Evolutionary conservation across 2,113 vertebrate genomes (phyloP).

Genomic region (Neoarius graeffei): DNA sequence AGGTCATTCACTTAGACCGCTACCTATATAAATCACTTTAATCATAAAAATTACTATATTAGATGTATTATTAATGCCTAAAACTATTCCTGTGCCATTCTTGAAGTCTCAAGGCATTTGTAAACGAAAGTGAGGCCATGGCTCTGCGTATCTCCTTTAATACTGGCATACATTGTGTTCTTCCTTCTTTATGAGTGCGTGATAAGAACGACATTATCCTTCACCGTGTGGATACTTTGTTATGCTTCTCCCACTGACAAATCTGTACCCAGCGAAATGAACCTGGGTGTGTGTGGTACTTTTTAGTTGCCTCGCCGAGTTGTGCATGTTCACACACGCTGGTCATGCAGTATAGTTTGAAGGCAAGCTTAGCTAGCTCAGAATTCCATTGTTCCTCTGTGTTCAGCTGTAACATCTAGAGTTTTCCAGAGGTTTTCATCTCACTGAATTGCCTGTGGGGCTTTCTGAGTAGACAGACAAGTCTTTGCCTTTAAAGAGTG

Average conservation of each 20-base stretch:
- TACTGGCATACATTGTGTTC: neutral
- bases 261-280: neutral
- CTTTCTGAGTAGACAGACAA: neutral
- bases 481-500: neutral
- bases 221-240: neutral
- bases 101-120: no score
- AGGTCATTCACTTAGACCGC: no score
- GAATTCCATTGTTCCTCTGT: constrained; percentile 55
- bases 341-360: constrained; percentile 48
- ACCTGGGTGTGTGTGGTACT: constrained; percentile 39
- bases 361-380: constrained; percentile 55
- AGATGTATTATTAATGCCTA: no score
- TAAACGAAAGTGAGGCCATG: no score
- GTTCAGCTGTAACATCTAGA: constrained; percentile 19
- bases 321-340: constrained; percentile 60
- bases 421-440: constrained; percentile 37
- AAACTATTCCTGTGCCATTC: no score
- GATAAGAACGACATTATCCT: neutral
- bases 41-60: no score
- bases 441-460: neutral
- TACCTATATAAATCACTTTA: no score
- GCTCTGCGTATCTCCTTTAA: no score
- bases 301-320: constrained; percentile 64
- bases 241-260: constrained; percentile 18
- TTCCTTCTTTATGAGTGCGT: neutral